Conservation (phyloP, 2,888 invertebrate genomes). For the Drosophila macrothrix region DNA sequence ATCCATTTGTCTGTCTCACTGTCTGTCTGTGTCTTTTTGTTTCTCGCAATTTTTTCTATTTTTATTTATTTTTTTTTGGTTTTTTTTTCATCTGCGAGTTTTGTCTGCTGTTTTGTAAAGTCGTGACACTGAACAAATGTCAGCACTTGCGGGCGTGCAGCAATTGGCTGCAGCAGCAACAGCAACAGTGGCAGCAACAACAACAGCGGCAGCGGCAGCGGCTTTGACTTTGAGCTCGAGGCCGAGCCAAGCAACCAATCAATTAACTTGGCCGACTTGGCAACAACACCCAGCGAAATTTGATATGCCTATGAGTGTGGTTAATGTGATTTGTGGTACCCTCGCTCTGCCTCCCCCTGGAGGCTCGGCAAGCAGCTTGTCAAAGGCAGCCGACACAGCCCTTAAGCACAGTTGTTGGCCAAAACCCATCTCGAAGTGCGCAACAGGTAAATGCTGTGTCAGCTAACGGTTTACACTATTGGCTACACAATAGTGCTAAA, state of each 20-base stretch:
- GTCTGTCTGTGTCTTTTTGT: conserved; percentile 12
- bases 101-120: conserved; percentile 60
- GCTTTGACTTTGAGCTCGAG: conserved; percentile 72
- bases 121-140: conserved; percentile 80
- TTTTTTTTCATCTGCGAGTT: conserved; percentile 33
- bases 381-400: conserved; percentile 60
- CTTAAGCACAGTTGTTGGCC: conserved; percentile 15
- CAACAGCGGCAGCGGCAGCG: conserved; percentile 32
- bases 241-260: conserved; percentile 66
- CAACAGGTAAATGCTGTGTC: conserved; percentile 16
- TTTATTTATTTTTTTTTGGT: background rate
- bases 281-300: conserved; percentile 65
- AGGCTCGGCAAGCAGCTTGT: conserved; percentile 27
- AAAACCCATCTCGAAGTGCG: conserved; percentile 53
- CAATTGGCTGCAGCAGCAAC: conserved; percentile 22
- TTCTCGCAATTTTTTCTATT: background rate
- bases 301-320: conserved; percentile 72
- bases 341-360: conserved; percentile 1
- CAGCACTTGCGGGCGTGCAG: conserved; percentile 78
- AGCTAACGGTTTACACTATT: conserved; percentile 34
- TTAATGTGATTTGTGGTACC: conserved; percentile 70
- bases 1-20: conserved; percentile 5
- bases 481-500: conserved; percentile 8
- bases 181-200: background rate
- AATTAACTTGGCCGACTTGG: conserved; percentile 70